Evolutionary conservation across 2,797 vertebrate genomes (phyloP), one percentile per base, ranked within the genome.

Genomic region (Loris lydekkerianus): DNA sequence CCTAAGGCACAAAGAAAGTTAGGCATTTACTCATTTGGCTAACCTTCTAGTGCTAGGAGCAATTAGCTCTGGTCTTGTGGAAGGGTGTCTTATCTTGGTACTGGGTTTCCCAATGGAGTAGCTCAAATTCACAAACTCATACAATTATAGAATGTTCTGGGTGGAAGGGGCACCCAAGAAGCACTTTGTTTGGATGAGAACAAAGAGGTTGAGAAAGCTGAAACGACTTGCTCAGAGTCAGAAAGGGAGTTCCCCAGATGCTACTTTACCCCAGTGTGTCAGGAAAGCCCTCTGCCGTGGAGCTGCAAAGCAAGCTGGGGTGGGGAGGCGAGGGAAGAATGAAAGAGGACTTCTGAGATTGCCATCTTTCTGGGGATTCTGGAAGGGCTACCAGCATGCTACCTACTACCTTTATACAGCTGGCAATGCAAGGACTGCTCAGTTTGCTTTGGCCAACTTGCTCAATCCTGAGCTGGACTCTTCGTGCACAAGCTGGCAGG

Each of bases 1-100:
- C 60, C 17, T n/a, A 86, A 81, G 20, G n/a, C 3, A 84, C 13
- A n/a, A 61, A 91, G 58, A 91, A 93, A 82, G 49, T 13, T 15
- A 86, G 78, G 29, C 8, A 61, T 78, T 78, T 92, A 43, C 10
- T 43, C 23, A 29, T 63, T 9, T 84, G 86, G 40, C 23, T 90
- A 86, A 69, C 78, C 69, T 91, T 87, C 61, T 34, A 21, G 37
- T 90, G 73, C 29, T 70, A 31, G 7, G 56, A 60, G 1, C 60
- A 88, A 18, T 34, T 34, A 61, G n/a, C 53, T 21, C 15, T 49
- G 46, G 6, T 70, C 25, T 90, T 72, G 15, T 2, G 23, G 7
- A 69, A 83, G 73, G 15, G n/a, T 76, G 65, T 91, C n/a, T 23
- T 76, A 80, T 95, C 56, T 89, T 90, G 65, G 67, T 70, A 34